phyloP scores from a whole-genome alignment of 2,113 vertebrate genomes.

The Psilopsiagon aurifrons region DNA sequence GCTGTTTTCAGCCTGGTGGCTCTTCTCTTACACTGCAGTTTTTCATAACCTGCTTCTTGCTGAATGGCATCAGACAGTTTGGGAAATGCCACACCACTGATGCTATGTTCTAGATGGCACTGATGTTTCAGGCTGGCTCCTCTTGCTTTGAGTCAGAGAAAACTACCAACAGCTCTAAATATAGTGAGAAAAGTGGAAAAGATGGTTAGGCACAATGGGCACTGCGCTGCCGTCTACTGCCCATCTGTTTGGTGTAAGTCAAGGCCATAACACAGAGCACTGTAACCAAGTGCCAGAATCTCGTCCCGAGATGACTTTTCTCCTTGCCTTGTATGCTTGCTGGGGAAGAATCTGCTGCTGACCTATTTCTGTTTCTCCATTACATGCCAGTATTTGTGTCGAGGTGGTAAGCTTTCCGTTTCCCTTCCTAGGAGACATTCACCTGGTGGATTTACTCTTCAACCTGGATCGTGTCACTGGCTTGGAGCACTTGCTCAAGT shows the following conservation, averaged over 20 bases:
- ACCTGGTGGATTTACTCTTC: conserved; percentile 85
- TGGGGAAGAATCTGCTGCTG: background rate
- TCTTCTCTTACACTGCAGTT: background rate
- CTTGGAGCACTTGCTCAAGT: conserved; percentile 87
- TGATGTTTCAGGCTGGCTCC: background rate
- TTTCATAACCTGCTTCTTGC: background rate
- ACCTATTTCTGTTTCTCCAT: background rate
- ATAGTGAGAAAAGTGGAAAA: background rate
- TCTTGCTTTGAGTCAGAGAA: background rate
- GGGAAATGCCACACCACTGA: background rate
- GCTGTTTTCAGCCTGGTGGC: background rate
- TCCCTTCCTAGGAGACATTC: conserved; percentile 70
- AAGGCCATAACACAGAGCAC: background rate
- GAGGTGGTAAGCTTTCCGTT: background rate
- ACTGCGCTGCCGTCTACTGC: background rate
- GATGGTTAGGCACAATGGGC: background rate
- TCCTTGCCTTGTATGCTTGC: background rate
- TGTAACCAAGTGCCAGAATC: background rate
- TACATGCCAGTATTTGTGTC: rapidly evolving
- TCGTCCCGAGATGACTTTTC: background rate
- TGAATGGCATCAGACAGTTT: background rate
- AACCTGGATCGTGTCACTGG: conserved; percentile 84
- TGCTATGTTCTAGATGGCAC: background rate
- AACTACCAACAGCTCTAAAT: background rate
- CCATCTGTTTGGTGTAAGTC: background rate